Conservation (phyloP, 1,140 invertebrate species). For the Lordiphosa mommai region DNA sequence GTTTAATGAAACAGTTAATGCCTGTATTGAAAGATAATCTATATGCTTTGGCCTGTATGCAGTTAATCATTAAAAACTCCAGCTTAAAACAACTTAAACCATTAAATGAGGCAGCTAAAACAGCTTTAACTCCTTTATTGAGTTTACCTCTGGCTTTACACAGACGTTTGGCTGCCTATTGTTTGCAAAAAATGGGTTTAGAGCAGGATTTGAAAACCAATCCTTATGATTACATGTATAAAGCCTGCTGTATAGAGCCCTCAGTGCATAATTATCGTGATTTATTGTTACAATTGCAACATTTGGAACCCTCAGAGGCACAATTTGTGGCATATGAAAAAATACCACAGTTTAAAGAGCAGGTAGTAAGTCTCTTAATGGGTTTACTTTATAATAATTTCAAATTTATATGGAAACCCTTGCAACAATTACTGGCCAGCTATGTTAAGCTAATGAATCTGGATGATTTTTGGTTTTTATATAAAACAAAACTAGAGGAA, state of each 20-base stretch:
- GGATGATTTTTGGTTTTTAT: constrained; percentile 89
- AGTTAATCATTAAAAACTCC: constrained; percentile 29
- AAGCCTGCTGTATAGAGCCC: constrained; percentile 85
- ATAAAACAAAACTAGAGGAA: constrained; percentile 83
- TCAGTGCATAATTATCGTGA: constrained; percentile 89
- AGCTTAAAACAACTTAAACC: constrained; percentile 8
- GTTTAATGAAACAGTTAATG: constrained; percentile 9
- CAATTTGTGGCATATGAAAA: constrained; percentile 82
- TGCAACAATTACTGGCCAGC: constrained; percentile 86
- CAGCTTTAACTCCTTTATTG: constrained; percentile 19
- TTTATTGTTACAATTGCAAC: constrained; percentile 86
- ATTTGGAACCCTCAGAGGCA: constrained; percentile 83
- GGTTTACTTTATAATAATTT: constrained; percentile 93
- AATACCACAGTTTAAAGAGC: constrained; percentile 82
- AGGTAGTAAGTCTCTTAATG: constrained; percentile 88
- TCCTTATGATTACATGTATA: constrained; percentile 84
- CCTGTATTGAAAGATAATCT: constrained; percentile 21
- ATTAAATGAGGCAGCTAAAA: not conserved
- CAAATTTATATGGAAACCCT: constrained; percentile 92
- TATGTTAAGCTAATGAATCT: constrained; percentile 85
- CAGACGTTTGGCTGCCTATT: constrained; percentile 58
- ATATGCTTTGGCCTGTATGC: constrained; percentile 41
- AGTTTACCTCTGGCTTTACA: constrained; percentile 30
- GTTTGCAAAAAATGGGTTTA: constrained; percentile 36
- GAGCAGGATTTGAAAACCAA: constrained; percentile 11